A percentile compares a stretch with the other conserved stretches of the same genome.
Evolutionary conservation across 2,113 vertebrate genomes (phyloP).

Genomic region (Cyphomyrus discorhynchus): DNA sequence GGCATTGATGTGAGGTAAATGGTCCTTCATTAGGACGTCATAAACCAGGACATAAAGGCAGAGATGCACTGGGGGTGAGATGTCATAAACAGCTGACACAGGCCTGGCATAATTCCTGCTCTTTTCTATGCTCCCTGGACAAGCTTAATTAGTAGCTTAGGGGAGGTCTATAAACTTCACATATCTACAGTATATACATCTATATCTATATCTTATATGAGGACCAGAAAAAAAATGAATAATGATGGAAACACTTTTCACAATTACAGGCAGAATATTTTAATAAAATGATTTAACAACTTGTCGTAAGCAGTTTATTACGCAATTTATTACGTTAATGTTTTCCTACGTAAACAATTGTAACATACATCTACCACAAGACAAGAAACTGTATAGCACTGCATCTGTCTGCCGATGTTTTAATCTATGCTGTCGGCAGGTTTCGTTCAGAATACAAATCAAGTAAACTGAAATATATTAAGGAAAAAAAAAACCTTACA

Average conservation of each 20-base stretch:
- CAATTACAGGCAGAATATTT: background rate
- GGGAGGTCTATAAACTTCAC: background rate
- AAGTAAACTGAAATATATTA: background rate
- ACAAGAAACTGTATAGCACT: background rate
- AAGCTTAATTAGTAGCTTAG: conserved; percentile 1
- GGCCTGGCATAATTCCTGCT: background rate
- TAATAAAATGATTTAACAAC: background rate
- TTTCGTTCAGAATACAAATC: background rate
- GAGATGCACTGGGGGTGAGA: background rate
- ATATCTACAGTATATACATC: background rate
- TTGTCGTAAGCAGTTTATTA: background rate
- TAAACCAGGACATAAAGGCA: background rate
- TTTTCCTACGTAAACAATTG: background rate
- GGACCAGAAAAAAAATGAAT: background rate
- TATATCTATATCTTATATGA: background rate
- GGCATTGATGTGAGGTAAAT: background rate
- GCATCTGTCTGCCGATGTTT: background rate
- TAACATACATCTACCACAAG: background rate
- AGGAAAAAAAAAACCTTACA: background rate
- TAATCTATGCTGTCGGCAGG: background rate
- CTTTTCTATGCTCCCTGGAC: background rate
- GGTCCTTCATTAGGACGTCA: background rate
- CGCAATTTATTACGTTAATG: background rate
- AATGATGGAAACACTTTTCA: background rate
- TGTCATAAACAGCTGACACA: conserved; percentile 1